Conservation (phyloP, 2,888 invertebrate genomes). For the Octonoba sinensis region DNA sequence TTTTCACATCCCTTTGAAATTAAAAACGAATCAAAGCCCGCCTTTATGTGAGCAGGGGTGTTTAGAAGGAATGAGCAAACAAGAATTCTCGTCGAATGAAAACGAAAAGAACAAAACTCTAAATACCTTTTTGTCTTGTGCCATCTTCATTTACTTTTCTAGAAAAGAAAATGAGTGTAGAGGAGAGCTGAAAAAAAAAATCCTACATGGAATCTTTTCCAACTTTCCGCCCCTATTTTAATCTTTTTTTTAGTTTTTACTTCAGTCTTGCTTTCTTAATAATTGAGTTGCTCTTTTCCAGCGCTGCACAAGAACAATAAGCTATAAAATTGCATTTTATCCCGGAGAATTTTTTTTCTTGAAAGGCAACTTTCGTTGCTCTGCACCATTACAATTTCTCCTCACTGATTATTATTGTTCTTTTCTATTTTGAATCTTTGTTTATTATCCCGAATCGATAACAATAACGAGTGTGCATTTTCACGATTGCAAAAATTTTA, state of each 20-base stretch:
- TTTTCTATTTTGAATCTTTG: constrained; percentile 11
- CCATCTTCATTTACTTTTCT: constrained; percentile 37
- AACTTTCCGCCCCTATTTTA: constrained; percentile 7
- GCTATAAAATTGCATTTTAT: constrained; percentile 62
- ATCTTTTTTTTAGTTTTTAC: not conserved
- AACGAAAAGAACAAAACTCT: constrained; percentile 11
- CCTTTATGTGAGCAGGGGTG: not conserved
- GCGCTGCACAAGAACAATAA: constrained; percentile 50
- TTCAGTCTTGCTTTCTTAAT: constrained; percentile 44
- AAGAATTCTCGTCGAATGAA: not conserved
- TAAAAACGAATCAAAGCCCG: constrained; percentile 56
- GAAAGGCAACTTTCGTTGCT: too few relatives aligned
- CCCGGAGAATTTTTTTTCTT: too few relatives aligned
- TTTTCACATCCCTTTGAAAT: constrained; percentile 38
- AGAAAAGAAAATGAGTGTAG: constrained; percentile 17
- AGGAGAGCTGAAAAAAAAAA: constrained; percentile 15
- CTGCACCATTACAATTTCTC: constrained; percentile 22
- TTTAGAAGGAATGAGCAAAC: too few relatives aligned
- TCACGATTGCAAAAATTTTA: constrained; percentile 20
- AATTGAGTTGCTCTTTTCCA: constrained; percentile 60
- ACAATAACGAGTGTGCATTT: constrained; percentile 42
- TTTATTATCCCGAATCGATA: constrained; percentile 32
- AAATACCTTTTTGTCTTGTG: constrained; percentile 47
- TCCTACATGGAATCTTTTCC: constrained; percentile 29
- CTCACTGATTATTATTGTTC: constrained; percentile 20